Conservation (phyloP, 2,113 vertebrate genomes). For the Scytalopus superciliaris region DNA sequence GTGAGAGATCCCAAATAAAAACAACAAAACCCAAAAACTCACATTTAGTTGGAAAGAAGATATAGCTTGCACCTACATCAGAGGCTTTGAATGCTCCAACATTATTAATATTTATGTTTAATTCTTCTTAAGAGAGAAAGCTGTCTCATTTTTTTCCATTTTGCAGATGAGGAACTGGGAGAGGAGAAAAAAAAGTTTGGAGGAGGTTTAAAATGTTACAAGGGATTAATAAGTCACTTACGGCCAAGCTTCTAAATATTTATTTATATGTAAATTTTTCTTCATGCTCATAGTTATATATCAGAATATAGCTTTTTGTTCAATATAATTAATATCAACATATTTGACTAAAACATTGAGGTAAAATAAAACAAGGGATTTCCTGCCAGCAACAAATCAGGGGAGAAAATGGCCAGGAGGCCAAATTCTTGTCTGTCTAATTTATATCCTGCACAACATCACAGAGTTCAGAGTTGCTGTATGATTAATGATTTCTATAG, state of each 20-base stretch:
- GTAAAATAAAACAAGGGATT: not conserved
- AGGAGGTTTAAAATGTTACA: not conserved
- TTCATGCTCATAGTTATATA: not conserved
- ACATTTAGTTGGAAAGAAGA: not conserved
- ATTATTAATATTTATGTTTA: not conserved
- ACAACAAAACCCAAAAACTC: not conserved
- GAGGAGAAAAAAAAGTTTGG: not conserved
- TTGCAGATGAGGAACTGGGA: not conserved
- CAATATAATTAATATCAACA: not conserved
- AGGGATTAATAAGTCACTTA: not conserved
- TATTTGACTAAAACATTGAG: not conserved
- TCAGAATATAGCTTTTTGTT: not conserved
- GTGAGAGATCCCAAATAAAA: slow-evolving; percentile 5
- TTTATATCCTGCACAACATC: slow-evolving; percentile 9
- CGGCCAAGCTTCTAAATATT: not conserved
- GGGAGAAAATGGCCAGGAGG: not conserved
- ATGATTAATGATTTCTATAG: slow-evolving; percentile 32
- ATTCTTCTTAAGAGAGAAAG: not conserved
- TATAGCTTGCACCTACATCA: not conserved
- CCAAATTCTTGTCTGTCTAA: slow-evolving; percentile 5
- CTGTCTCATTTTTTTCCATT: not conserved
- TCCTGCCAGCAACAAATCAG: not conserved
- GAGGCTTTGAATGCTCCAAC: not conserved
- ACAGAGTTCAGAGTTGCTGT: not conserved
- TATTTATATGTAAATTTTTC: not conserved